phyloP scores from a whole-genome alignment of 2,888 invertebrate species.

The Agrilus biguttatus region DNA sequence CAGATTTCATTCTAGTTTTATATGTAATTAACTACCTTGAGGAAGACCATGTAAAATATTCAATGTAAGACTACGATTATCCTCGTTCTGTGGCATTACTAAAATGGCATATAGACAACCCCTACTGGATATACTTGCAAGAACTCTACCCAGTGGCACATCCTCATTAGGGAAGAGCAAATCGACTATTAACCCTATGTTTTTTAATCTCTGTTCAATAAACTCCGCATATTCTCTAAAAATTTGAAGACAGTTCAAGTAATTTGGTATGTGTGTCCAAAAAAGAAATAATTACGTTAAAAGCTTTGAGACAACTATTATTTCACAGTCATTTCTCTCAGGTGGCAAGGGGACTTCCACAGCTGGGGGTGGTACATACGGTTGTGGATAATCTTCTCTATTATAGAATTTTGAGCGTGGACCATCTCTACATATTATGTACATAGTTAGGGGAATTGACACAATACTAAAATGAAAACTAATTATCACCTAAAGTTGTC shows the following conservation, averaged over 20 bases:
- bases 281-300: conserved; percentile 48
- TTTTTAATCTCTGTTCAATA: conserved; percentile 68
- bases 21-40: conserved; percentile 46
- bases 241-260: conserved; percentile 3
- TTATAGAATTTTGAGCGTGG: conserved; percentile 18
- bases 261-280: neutral
- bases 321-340: conserved; percentile 78
- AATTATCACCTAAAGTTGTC: conserved; percentile 5
- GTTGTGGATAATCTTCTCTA: conserved; percentile 23
- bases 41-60: conserved; percentile 84
- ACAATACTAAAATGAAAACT: neutral
- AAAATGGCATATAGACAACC: conserved; percentile 82
- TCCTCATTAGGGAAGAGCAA: conserved; percentile 85
- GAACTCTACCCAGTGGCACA: conserved; percentile 59
- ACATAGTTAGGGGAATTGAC: neutral
- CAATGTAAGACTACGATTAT: conserved; percentile 72
- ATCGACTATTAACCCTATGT: conserved; percentile 67
- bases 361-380: conserved; percentile 17
- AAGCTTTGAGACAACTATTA: conserved; percentile 69
- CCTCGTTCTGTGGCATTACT: conserved; percentile 73
- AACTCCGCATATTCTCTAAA: conserved; percentile 73
- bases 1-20: too few species aligned
- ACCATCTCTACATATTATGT: conserved; percentile 8
- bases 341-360: conserved; percentile 19
- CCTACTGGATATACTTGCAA: conserved; percentile 78